These are phyloP conservation scores for Cathartes aura DNA, from an alignment of 2,113 vertebrate species.

Conservation along the genomic window DNA sequence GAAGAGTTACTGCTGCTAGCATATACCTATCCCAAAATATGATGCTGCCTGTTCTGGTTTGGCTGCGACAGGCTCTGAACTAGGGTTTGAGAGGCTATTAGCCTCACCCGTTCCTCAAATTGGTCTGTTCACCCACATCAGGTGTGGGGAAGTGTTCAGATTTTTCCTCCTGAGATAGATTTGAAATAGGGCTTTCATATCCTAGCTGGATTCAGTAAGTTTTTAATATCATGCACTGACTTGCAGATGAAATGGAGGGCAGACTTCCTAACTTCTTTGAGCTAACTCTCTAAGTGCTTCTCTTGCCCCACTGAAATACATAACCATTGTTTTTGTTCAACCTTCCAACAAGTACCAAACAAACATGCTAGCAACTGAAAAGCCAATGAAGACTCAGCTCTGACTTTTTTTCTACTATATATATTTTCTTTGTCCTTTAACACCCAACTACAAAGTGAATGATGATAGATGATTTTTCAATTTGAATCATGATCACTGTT, in stretches of 20 bases:
- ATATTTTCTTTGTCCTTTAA: slow-evolving; percentile 52
- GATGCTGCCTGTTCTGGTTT: fast-evolving
- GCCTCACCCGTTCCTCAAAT: not conserved
- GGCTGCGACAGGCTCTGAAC: not conserved
- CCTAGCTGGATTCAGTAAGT: not conserved
- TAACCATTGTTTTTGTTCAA: not conserved
- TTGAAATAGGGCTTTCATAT: not conserved
- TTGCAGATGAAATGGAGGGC: not conserved
- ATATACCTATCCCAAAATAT: not conserved
- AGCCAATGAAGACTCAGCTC: not conserved
- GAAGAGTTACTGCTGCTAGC: not conserved
- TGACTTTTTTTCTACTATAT: not conserved
- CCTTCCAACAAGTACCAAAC: not conserved
- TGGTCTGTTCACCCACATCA: not conserved
- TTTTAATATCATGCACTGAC: not conserved
- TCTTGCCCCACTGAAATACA: not conserved
- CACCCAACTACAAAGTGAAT: slow-evolving; percentile 3
- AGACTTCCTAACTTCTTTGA: not conserved
- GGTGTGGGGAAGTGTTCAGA: not conserved
- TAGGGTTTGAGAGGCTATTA: not conserved
- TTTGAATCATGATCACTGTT: slow-evolving; percentile 48
- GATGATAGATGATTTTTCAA: slow-evolving; percentile 50
- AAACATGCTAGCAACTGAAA: not conserved
- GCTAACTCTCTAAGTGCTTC: not conserved
- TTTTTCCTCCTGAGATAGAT: not conserved